Evolutionary conservation across 2,113 vertebrate genomes (phyloP).

Genomic region (Atrichornis clamosus): DNA sequence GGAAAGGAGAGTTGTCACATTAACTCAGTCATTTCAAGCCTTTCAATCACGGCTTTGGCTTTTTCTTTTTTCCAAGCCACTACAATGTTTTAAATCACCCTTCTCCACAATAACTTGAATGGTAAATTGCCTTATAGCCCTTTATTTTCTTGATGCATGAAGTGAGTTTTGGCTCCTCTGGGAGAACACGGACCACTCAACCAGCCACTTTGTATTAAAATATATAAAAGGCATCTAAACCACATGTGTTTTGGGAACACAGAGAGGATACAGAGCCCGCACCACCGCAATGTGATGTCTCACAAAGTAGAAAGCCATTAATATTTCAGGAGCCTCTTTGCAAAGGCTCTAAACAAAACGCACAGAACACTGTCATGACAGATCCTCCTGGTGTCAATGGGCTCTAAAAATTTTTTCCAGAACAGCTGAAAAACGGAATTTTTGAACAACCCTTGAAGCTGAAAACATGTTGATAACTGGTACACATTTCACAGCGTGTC

Average conservation of each 20-base stretch:
- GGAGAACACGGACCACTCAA: background rate
- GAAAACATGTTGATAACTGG: background rate
- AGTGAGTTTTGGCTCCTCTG: constrained; percentile 11
- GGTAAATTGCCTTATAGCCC: background rate
- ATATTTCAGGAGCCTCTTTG: constrained; percentile 36
- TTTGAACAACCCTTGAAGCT: background rate
- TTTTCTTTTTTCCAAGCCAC: background rate
- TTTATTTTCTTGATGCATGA: constrained; percentile 5
- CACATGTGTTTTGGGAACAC: background rate
- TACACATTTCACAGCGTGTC: background rate
- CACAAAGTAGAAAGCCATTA: constrained; percentile 23
- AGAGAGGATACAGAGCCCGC: background rate
- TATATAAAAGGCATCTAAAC: constrained; percentile 10
- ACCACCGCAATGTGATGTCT: background rate
- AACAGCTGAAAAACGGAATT: constrained; percentile 3
- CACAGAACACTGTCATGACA: background rate
- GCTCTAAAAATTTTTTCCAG: background rate
- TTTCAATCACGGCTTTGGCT: constrained; percentile 2
- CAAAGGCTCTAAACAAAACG: background rate
- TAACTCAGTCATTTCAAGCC: background rate
- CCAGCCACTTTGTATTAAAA: constrained; percentile 43
- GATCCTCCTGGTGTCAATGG: background rate
- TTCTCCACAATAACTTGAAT: background rate
- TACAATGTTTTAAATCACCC: background rate
- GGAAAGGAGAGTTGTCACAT: background rate